Evolutionary conservation across 2,888 invertebrate genomes (phyloP).

Genomic region (Papilio gigon): DNA sequence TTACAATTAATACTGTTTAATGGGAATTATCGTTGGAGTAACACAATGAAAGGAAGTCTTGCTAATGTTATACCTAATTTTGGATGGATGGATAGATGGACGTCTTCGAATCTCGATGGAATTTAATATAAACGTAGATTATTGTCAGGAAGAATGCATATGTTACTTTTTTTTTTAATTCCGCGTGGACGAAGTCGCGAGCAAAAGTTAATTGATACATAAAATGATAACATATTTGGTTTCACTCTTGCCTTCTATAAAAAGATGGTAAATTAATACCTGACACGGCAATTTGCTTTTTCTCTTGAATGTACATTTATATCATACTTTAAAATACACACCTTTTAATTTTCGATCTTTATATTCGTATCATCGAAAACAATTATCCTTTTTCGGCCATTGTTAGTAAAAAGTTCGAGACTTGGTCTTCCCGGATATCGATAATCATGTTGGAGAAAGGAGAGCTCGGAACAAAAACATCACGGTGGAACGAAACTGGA

Average conservation of each 20-base stretch:
- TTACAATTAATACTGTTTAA: no score
- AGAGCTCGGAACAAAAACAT: slow-evolving; percentile 59
- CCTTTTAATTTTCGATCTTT: slow-evolving; percentile 55
- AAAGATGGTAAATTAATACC: slow-evolving; percentile 10
- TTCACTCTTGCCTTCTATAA: neutral
- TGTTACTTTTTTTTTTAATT: no score
- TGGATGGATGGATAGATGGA: no score
- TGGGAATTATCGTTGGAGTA: no score
- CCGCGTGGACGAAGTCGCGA: no score
- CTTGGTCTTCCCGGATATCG: slow-evolving; percentile 78
- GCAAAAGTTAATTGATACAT: no score
- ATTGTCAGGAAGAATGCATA: no score
- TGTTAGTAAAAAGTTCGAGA: slow-evolving; percentile 67
- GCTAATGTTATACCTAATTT: no score
- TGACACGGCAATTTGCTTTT: neutral
- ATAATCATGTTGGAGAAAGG: slow-evolving; percentile 72
- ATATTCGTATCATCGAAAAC: slow-evolving; percentile 62
- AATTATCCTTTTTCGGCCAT: slow-evolving; percentile 73
- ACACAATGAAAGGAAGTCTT: no score
- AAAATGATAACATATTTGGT: neutral
- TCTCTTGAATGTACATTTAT: slow-evolving; percentile 41
- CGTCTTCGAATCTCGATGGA: no score
- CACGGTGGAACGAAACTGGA: slow-evolving; percentile 53
- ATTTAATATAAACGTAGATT: no score
- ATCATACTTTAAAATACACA: slow-evolving; percentile 37